phyloP scores from a whole-genome alignment of 2,888 invertebrate species.

The Ryuthela nishihirai region DNA sequence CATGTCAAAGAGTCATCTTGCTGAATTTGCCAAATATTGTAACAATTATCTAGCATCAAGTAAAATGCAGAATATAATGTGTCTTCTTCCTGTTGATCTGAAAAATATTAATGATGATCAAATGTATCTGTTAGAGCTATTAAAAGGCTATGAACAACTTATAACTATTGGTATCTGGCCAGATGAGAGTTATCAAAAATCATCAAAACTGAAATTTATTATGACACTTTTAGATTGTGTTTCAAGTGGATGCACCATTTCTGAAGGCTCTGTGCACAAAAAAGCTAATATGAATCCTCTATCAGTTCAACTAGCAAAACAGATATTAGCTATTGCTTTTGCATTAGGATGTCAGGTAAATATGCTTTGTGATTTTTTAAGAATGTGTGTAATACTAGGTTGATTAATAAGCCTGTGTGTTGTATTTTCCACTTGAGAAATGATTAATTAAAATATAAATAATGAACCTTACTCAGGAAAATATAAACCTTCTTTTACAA shows the following conservation, averaged over 20 bases:
- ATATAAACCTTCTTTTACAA: too few relatives aligned
- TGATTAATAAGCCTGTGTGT: too few relatives aligned
- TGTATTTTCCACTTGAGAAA: too few relatives aligned
- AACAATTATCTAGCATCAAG: not conserved
- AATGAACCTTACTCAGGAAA: too few relatives aligned
- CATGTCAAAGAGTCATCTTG: not conserved
- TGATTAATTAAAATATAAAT: too few relatives aligned
- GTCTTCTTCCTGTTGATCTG: slow-evolving; percentile 12
- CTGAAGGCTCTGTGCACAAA: not conserved
- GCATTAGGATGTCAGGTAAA: slow-evolving; percentile 17
- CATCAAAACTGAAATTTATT: slow-evolving; percentile 1
- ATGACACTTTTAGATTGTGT: slow-evolving; percentile 10
- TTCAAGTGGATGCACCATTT: slow-evolving; percentile 6
- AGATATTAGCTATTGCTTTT: slow-evolving; percentile 12
- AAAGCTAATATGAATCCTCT: slow-evolving; percentile 6
- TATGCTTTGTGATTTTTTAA: too few relatives aligned
- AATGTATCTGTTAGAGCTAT: slow-evolving; percentile 9
- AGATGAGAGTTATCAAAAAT: not conserved
- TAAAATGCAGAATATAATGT: slow-evolving; percentile 7
- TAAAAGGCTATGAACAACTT: slow-evolving; percentile 24
- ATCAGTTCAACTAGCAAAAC: slow-evolving; percentile 11
- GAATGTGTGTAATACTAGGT: too few relatives aligned
- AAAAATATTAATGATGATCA: not conserved
- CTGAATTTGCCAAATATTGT: slow-evolving; percentile 6
- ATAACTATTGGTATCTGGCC: slow-evolving; percentile 6